Evolutionary conservation across 2,113 vertebrate genomes (phyloP).

Genomic region (Poeciliopsis occidentalis): DNA sequence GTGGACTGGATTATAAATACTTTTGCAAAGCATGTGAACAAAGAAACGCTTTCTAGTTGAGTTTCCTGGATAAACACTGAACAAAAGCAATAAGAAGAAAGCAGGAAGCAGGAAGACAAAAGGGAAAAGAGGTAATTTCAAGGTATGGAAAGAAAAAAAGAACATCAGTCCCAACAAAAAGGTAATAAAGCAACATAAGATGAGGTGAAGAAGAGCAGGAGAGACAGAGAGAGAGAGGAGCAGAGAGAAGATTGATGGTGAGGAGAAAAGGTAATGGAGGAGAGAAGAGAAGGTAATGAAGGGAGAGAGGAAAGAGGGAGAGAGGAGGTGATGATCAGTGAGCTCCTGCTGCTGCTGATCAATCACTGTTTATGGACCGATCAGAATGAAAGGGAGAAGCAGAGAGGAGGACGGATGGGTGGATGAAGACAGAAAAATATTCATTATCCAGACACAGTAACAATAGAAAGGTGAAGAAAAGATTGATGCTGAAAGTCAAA

Average conservation of each 20-base stretch:
- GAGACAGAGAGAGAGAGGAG: neutral
- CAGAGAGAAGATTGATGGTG: constrained; percentile 41
- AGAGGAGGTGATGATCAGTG: constrained; percentile 49
- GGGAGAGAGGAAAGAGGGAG: constrained; percentile 34
- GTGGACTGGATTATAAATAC: neutral
- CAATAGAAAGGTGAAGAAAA: constrained; percentile 19
- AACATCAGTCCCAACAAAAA: neutral
- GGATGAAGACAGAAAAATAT: constrained; percentile 22
- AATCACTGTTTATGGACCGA: constrained; percentile 67
- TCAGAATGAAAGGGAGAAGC: constrained; percentile 17
- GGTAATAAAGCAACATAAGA: constrained; percentile 12
- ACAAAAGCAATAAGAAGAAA: neutral
- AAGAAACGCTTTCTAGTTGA: neutral
- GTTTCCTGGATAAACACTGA: neutral
- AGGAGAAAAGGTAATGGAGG: constrained; percentile 42
- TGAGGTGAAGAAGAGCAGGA: constrained; percentile 15
- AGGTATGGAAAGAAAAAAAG: neutral
- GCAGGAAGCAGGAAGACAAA: neutral
- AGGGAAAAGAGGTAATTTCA: neutral
- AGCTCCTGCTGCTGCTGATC: constrained; percentile 51
- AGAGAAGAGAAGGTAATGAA: constrained; percentile 50
- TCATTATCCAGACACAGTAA: constrained; percentile 28
- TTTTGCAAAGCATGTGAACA: neutral
- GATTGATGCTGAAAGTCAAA: constrained; percentile 19
- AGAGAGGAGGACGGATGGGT: constrained; percentile 11